These are phyloP conservation scores for Euphydryas editha DNA, from an alignment of 2,888 invertebrate species.

Conservation along the genomic window DNA sequence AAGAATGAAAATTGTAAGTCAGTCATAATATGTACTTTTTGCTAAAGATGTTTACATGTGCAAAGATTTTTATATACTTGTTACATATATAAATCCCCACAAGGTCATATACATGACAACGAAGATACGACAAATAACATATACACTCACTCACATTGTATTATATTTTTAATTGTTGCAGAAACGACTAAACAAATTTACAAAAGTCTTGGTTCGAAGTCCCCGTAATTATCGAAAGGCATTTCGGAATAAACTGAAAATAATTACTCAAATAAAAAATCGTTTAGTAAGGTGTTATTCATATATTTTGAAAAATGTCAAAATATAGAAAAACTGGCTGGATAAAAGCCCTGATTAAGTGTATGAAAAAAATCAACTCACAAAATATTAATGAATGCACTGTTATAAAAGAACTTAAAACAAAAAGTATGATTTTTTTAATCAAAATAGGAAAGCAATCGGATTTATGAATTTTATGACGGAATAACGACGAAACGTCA, in stretches of 20 bases:
- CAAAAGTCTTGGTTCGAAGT: slow-evolving; percentile 38
- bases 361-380: background rate
- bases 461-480: background rate
- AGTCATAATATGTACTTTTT: slow-evolving; percentile 10
- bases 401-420: background rate
- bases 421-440: background rate
- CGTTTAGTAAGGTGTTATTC: slow-evolving; percentile 1
- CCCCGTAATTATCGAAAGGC: slow-evolving; percentile 50
- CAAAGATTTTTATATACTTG: slow-evolving; percentile 1
- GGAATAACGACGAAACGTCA: background rate
- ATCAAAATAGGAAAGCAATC: background rate
- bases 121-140: slow-evolving; percentile 24
- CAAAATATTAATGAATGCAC: background rate
- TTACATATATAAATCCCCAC: slow-evolving; percentile 15
- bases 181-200: slow-evolving; percentile 22
- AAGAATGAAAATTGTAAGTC: background rate
- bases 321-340: background rate
- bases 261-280: slow-evolving; percentile 18
- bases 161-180: slow-evolving; percentile 8
- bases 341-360: background rate
- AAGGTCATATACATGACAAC: slow-evolving; percentile 35
- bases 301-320: background rate
- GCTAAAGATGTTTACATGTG: slow-evolving; percentile 1
- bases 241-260: slow-evolving; percentile 45
- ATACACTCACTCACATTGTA: slow-evolving; percentile 34